These are phyloP conservation scores for Rhinogobius similis DNA, from an alignment of 2,113 vertebrate genomes.

Conservation along the genomic window DNA sequence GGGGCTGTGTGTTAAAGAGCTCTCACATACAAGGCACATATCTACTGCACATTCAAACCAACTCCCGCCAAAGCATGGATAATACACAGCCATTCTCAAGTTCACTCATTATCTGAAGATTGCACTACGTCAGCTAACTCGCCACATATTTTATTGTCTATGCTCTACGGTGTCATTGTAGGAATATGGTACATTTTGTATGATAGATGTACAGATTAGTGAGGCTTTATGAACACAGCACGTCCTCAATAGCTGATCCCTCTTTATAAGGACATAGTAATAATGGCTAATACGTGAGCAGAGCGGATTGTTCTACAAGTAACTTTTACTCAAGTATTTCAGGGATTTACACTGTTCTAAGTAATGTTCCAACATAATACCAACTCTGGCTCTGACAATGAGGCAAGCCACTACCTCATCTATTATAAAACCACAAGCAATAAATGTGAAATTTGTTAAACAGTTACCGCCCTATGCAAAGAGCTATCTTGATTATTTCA, in stretches of 20 bases:
- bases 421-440: too few species aligned
- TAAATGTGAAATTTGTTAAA: too few species aligned
- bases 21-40: conserved; percentile 45
- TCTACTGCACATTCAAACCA: conserved; percentile 25
- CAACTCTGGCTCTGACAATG: too few species aligned
- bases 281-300: not conserved
- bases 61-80: conserved; percentile 34
- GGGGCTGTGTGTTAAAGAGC: conserved; percentile 68
- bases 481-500: conserved; percentile 39
- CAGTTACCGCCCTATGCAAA: not conserved
- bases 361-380: too few species aligned
- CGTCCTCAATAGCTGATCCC: not conserved
- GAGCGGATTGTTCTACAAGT: not conserved
- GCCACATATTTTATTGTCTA: conserved; percentile 3
- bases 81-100: conserved; percentile 40
- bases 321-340: not conserved
- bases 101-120: conserved; percentile 24
- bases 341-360: not conserved
- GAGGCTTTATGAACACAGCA: not conserved
- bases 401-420: not conserved
- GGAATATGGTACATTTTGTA: not conserved
- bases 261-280: not conserved
- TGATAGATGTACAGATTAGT: conserved; percentile 1
- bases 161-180: not conserved
- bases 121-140: conserved; percentile 1